Base-by-base conservation (phyloP, 2,888 invertebrate genomes). In the Sminthurides aquaticus region DNA sequence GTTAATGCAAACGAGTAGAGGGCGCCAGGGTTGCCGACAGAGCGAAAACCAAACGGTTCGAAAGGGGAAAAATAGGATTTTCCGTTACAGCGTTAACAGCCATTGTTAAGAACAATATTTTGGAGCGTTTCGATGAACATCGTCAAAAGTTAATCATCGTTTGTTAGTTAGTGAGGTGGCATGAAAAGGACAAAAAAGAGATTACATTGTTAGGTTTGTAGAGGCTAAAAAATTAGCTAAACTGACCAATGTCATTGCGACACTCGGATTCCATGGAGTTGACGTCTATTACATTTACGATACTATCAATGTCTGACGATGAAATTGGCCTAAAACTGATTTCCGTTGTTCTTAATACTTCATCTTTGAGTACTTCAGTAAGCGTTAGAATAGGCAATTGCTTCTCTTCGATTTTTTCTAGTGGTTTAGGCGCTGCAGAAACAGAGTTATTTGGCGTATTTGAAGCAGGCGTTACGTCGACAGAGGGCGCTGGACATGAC, bases 361-460 rank as follows among this genome's bases (percentile, higher is more conserved):
- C 20, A 20, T 52, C 52, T 52, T 52, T 52, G 8, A 15, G 52
- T 52, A 52, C 52, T 52, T 52, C 52, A 52, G 52, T 52, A 52
- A 52, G 18, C 22, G 52, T 52, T 20, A 52, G 22, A 22, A 20
- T 52, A 8, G 52, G 52, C 5, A 52, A 22, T 8, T 8, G 52
- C 20, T 5, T 52, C 22, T 52, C 52, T 5, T 52, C 52, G 43
- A 43, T n/a, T n/a, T n/a, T n/a, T n/a, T n/a, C n/a, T n/a, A n/a
- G n/a, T n/a, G n/a, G n/a, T n/a, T n/a, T n/a, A n/a, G n/a, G n/a
- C n/a, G n/a, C n/a, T n/a, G n/a, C n/a, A n/a, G n/a, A n/a, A n/a
- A n/a, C n/a, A n/a, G n/a, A n/a, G n/a, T n/a, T n/a, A n/a, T n/a
- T n/a, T n/a, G n/a, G n/a, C n/a, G n/a, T n/a, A n/a, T n/a, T n/a